Percentiles rank a stretch among this genome's conserved stretches.
Evolutionary conservation across 2,797 vertebrate species (phyloP).

Genomic region (Malurus splendens): DNA sequence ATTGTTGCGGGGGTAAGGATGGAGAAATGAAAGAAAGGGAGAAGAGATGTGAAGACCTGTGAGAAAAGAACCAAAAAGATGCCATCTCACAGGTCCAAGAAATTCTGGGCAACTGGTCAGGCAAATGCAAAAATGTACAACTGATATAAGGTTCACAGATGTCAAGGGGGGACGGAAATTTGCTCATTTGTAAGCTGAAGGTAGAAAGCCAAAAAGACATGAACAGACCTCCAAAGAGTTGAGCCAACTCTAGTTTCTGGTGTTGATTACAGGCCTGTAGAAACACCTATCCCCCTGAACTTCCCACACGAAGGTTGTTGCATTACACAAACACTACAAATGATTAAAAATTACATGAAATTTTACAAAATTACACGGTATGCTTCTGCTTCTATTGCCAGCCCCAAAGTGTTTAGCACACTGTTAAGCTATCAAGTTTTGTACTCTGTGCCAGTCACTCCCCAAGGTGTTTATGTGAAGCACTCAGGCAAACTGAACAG

Average conservation of each 20-base stretch:
- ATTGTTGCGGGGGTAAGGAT: not conserved
- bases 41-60: accelerated
- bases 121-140: not conserved
- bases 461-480: constrained; percentile 65
- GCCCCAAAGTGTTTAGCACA: not conserved
- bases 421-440: constrained; percentile 9
- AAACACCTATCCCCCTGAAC: accelerated
- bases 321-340: not conserved
- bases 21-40: not conserved
- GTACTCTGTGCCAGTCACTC: constrained; percentile 53
- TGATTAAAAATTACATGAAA: constrained; percentile 20
- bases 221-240: not conserved
- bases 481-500: constrained; percentile 67
- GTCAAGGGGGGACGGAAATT: not conserved
- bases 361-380: constrained; percentile 24
- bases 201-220: not conserved
- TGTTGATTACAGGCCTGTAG: not conserved
- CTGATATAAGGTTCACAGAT: accelerated
- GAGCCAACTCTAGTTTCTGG: not conserved
- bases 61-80: not conserved
- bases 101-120: not conserved
- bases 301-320: not conserved
- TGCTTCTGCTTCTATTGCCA: not conserved
- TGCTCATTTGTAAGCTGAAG: not conserved
- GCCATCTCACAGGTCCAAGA: not conserved